Conservation (phyloP, 2,888 invertebrate species). For the Agrypnus murinus region DNA sequence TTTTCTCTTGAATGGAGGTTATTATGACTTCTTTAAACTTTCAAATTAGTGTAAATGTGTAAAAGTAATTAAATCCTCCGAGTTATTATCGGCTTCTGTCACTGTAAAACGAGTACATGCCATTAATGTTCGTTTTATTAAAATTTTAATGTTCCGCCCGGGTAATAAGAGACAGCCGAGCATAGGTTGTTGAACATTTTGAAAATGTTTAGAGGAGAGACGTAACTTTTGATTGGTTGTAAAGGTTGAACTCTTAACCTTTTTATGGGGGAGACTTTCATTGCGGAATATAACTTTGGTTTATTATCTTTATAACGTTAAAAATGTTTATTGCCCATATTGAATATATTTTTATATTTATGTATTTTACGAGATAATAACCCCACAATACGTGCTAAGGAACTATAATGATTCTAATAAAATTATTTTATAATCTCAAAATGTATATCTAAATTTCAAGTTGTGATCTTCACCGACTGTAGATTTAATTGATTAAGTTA, state of each 20-base stretch:
- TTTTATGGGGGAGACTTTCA: slow-evolving; percentile 18
- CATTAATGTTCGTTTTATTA: neutral
- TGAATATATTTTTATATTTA: slow-evolving; percentile 13
- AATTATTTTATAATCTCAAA: no score
- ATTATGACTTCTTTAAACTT: slow-evolving; percentile 17
- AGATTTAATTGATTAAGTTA: no score
- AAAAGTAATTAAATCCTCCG: neutral
- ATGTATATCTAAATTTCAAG: no score
- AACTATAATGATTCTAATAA: no score
- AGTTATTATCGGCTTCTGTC: slow-evolving; percentile 14
- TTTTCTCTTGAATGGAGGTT: no score
- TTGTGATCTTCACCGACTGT: no score
- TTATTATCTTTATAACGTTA: slow-evolving; percentile 14
- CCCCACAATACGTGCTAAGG: no score
- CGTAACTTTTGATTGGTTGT: slow-evolving; percentile 30
- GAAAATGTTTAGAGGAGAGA: slow-evolving; percentile 1
- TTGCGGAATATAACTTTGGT: slow-evolving; percentile 5
- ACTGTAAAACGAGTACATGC: neutral
- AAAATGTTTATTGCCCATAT: slow-evolving; percentile 10
- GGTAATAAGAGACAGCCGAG: no score
- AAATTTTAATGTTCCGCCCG: neutral
- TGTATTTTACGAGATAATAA: slow-evolving; percentile 1
- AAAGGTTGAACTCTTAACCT: slow-evolving; percentile 28
- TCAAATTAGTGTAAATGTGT: slow-evolving; percentile 12
- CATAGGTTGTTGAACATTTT: slow-evolving; percentile 8